These are phyloP conservation scores for Pantherophis vulpinus DNA, from an alignment of 2,797 vertebrate genomes.

Conservation along the genomic window DNA sequence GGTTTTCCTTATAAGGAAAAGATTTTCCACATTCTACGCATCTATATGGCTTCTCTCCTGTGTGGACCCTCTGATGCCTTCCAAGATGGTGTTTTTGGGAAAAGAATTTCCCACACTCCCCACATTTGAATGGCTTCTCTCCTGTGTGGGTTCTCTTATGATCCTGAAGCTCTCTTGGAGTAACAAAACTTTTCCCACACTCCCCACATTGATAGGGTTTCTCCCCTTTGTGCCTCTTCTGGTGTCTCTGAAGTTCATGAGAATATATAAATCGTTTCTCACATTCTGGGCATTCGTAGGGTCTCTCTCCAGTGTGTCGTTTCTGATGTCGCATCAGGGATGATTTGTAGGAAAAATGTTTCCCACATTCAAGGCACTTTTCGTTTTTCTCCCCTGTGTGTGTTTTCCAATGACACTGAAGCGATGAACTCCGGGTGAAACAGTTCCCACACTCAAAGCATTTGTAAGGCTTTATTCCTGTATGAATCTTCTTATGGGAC, in stretches of 20 bases:
- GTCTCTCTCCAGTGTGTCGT: not conserved
- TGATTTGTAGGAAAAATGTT: not conserved
- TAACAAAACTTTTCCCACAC: not conserved
- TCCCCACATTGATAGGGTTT: not conserved
- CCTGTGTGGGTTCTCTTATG: not conserved
- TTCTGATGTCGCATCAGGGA: not conserved
- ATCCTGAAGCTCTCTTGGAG: rapidly evolving
- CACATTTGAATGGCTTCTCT: not conserved
- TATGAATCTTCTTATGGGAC: not conserved
- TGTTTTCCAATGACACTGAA: not conserved
- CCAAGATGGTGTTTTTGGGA: not conserved
- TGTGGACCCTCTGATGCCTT: not conserved
- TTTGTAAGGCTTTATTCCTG: not conserved
- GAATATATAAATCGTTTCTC: not conserved
- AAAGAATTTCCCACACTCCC: not conserved
- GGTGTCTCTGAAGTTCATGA: not conserved
- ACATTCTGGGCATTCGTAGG: not conserved
- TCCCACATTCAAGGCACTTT: not conserved
- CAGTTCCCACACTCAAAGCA: not conserved
- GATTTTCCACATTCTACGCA: not conserved
- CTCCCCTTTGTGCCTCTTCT: not conserved
- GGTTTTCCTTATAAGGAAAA: not conserved
- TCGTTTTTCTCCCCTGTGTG: not conserved
- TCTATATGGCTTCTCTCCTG: not conserved
- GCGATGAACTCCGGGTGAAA: not conserved